Conservation (phyloP, 2,113 vertebrate genomes). For the Clinocottus analis region DNA sequence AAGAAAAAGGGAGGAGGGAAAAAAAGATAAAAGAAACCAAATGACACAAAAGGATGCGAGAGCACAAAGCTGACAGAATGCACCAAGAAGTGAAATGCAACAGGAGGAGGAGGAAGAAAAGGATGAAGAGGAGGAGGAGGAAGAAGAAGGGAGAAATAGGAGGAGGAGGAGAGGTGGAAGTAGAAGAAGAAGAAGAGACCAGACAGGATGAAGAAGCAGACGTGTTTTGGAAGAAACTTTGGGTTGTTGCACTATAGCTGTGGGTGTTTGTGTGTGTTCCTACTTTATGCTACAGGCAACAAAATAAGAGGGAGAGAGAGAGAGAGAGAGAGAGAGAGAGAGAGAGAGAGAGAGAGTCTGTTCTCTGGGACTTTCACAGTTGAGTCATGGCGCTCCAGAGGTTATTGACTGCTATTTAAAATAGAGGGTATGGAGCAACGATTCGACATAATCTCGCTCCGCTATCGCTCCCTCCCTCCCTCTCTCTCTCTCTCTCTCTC, state of each 20-base stretch:
- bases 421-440: conserved; percentile 58
- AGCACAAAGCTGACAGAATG: no score
- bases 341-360: no score
- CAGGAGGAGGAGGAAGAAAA: neutral
- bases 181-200: neutral
- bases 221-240: neutral
- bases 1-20: neutral
- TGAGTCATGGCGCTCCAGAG: conserved; percentile 65
- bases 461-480: conserved; percentile 61
- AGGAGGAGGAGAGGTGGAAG: no score
- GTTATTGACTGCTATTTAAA: conserved; percentile 74
- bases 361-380: conserved; percentile 39
- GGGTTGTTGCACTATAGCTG: neutral
- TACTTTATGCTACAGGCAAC: no score
- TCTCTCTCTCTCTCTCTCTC: no score
- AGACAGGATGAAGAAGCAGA: conserved; percentile 6
- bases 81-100: conserved; percentile 3
- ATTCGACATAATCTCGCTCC: conserved; percentile 68
- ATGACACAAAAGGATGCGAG: neutral
- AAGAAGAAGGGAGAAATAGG: no score
- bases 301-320: no score
- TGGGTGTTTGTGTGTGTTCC: conserved; percentile 4
- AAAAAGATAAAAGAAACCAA: neutral
- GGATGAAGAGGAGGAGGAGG: no score
- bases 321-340: no score